phyloP scores from a whole-genome alignment of 2,888 invertebrate genomes.

The Nesidiocoris tenuis region DNA sequence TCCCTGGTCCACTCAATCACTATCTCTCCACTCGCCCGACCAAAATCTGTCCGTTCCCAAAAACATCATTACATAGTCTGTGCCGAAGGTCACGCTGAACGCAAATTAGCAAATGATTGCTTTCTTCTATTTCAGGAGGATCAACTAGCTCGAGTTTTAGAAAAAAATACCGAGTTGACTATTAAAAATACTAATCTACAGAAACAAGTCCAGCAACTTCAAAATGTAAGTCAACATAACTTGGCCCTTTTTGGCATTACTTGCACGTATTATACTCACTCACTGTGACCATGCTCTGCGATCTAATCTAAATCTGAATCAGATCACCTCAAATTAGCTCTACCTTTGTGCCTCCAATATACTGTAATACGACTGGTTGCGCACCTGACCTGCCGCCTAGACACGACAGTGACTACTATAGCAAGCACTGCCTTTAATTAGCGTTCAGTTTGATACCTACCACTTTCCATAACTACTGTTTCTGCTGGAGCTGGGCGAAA shows the following conservation, averaged over 20 bases:
- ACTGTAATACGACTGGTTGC: neutral
- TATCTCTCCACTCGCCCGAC: no score
- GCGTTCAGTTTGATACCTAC: neutral
- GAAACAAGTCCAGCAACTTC: constrained; percentile 55
- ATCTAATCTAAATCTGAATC: neutral
- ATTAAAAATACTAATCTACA: constrained; percentile 56
- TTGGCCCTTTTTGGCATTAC: constrained; percentile 26
- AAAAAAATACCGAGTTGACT: constrained; percentile 56
- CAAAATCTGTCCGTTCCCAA: no score
- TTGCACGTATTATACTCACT: neutral
- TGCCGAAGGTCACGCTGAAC: neutral
- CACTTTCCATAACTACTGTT: no score
- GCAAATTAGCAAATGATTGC: neutral
- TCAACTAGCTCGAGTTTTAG: constrained; percentile 55
- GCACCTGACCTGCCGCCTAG: neutral
- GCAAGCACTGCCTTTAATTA: neutral
- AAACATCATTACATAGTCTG: neutral
- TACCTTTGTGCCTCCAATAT: neutral
- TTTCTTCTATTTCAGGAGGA: constrained; percentile 52
- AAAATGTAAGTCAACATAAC: constrained; percentile 54
- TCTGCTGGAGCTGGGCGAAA: no score
- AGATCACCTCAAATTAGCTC: neutral
- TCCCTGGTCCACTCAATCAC: no score
- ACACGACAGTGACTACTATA: neutral
- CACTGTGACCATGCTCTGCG: neutral